These are phyloP conservation scores for Arizona elegans DNA, from an alignment of 2,113 vertebrate species.

Conservation along the genomic window DNA sequence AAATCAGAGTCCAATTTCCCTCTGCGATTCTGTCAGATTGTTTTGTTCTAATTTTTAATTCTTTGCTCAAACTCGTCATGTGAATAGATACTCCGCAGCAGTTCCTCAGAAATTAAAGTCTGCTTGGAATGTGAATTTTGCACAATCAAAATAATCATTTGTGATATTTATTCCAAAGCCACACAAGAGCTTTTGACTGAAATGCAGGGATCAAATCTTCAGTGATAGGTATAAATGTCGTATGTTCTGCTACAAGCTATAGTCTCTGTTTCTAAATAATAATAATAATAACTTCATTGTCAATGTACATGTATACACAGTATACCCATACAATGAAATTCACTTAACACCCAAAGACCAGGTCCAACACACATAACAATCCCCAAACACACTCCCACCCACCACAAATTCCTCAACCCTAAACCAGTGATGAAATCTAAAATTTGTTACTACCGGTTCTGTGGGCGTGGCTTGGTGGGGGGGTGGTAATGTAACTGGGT, in stretches of 20 bases:
- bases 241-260: neutral
- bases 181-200: neutral
- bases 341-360: no score
- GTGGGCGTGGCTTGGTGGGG: no score
- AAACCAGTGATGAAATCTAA: no score
- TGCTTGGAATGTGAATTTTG: neutral
- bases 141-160: neutral
- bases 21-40: neutral
- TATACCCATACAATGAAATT: no score
- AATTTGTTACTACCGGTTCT: no score
- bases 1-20: neutral
- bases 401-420: no score
- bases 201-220: neutral
- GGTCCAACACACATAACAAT: no score
- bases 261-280: no score
- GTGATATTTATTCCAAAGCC: neutral
- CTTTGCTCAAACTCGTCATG: neutral
- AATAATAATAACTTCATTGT: no score
- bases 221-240: neutral
- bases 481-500: no score
- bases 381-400: no score
- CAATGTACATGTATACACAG: no score
- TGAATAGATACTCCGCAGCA: neutral
- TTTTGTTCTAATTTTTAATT: conserved; percentile 3
- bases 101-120: neutral